A percentile compares a stretch with the other conserved stretches of the same genome.
phyloP scores from a whole-genome alignment of 2,113 vertebrate genomes.

The Sakesphorus luctuosus region DNA sequence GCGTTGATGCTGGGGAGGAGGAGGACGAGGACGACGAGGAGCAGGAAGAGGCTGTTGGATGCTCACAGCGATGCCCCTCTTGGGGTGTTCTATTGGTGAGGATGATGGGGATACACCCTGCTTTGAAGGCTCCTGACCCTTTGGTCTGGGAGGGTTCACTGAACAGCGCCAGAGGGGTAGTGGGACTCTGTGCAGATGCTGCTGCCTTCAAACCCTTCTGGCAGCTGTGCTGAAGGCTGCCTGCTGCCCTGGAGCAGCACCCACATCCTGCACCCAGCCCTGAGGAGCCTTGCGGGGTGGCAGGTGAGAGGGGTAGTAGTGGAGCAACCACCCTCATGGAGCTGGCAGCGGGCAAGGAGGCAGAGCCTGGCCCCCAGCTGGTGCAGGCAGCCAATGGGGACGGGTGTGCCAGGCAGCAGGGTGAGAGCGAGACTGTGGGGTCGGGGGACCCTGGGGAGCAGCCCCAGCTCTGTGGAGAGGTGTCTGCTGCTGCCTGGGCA shows the following conservation, averaged over 20 bases:
- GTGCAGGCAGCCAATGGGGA: neutral
- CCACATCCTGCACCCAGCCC: fast-evolving
- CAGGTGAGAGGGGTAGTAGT: neutral
- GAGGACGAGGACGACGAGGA: neutral
- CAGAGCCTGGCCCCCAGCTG: neutral
- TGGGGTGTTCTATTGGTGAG: neutral
- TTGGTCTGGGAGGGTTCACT: neutral
- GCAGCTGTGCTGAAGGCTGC: neutral
- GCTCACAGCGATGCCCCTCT: neutral
- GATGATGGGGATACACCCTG: neutral
- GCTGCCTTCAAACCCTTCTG: neutral
- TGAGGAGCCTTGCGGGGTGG: fast-evolving
- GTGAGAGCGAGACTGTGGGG: fast-evolving
- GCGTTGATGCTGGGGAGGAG: neutral
- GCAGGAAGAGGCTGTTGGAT: neutral
- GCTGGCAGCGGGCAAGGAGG: fast-evolving
- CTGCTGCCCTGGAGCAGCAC: neutral
- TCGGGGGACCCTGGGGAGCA: neutral
- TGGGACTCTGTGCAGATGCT: fast-evolving
- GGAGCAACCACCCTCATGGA: neutral
- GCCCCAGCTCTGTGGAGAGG: fast-evolving
- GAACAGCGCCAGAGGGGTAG: fast-evolving
- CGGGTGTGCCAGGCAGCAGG: neutral
- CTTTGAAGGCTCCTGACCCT: neutral
- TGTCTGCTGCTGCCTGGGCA: fast-evolving